Percentiles rank a stretch among this genome's conserved stretches.
Evolutionary conservation across 1,140 invertebrate genomes (phyloP).

Genomic region (Eueides isabella): DNA sequence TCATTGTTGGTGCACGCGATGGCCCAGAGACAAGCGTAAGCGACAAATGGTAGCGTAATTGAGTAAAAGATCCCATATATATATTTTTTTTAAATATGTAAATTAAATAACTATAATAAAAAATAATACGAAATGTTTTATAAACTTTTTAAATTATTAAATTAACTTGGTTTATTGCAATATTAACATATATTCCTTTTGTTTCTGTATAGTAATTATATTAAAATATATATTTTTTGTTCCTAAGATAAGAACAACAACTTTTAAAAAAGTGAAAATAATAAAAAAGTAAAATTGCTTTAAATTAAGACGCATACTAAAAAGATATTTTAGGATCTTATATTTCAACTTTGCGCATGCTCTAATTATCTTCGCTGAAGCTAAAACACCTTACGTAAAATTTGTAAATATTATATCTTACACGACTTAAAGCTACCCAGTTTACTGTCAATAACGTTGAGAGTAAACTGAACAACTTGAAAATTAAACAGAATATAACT

Average conservation of each 20-base stretch:
- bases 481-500: not conserved
- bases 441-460: not conserved
- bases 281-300: not conserved
- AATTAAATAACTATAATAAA: not conserved
- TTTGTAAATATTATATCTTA: conserved; percentile 9
- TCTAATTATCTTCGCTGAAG: conserved; percentile 20
- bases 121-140: not conserved
- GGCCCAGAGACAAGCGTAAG: conserved; percentile 5
- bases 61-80: not conserved
- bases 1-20: conserved; percentile 21
- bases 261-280: not conserved
- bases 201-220: not conserved
- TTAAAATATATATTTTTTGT: not conserved
- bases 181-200: not conserved
- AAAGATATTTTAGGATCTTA: conserved; percentile 19
- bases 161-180: not conserved
- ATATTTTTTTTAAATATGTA: not conserved
- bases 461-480: too few species aligned
- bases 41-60: not conserved
- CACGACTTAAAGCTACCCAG: not conserved
- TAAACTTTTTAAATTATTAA: too few species aligned
- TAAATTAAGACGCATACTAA: not conserved
- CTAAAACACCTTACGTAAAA: conserved; percentile 8
- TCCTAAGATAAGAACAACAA: not conserved
- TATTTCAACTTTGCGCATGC: conserved; percentile 36